A percentile compares a stretch with the other conserved stretches of the same genome.
Evolutionary conservation across 2,888 invertebrate genomes (phyloP).

Genomic region (Hypsopygia costalis): DNA sequence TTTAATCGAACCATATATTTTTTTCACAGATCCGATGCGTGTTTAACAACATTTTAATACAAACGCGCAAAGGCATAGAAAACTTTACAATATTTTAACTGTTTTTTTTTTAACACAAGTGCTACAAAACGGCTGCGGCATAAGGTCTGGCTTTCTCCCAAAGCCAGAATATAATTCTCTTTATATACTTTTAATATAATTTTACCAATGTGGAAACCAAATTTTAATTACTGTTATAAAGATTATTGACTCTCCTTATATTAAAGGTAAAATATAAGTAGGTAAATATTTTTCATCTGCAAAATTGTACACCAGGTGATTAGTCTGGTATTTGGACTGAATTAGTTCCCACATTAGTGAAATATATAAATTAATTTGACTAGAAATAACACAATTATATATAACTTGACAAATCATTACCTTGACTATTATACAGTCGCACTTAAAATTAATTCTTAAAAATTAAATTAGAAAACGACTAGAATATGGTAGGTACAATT

Average conservation of each 20-base stretch:
- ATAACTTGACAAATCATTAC: conserved; percentile 57
- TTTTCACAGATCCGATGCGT: neutral
- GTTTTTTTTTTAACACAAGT: conserved; percentile 17
- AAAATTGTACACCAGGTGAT: conserved; percentile 12
- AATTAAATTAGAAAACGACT: conserved; percentile 15
- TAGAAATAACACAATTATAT: conserved; percentile 66
- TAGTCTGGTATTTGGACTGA: conserved; percentile 25
- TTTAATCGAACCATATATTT: too few relatives aligned
- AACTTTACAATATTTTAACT: neutral
- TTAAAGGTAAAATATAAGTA: too few relatives aligned
- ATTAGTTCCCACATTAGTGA: conserved; percentile 55
- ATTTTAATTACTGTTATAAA: neutral
- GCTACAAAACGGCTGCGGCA: conserved; percentile 41
- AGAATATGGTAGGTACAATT: conserved; percentile 9
- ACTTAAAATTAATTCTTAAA: conserved; percentile 28
- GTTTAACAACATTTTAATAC: conserved; percentile 8
- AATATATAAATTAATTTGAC: conserved; percentile 71
- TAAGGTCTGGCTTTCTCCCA: conserved; percentile 66
- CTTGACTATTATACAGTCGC: conserved; percentile 63
- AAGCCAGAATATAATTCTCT: conserved; percentile 75
- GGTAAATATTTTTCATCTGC: neutral
- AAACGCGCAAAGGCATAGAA: neutral
- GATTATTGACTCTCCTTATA: too few relatives aligned
- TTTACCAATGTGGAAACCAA: conserved; percentile 55
- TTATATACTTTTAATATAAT: conserved; percentile 55